Evolutionary conservation across 2,113 vertebrate species (phyloP).

Genomic region (Perca flavescens): DNA sequence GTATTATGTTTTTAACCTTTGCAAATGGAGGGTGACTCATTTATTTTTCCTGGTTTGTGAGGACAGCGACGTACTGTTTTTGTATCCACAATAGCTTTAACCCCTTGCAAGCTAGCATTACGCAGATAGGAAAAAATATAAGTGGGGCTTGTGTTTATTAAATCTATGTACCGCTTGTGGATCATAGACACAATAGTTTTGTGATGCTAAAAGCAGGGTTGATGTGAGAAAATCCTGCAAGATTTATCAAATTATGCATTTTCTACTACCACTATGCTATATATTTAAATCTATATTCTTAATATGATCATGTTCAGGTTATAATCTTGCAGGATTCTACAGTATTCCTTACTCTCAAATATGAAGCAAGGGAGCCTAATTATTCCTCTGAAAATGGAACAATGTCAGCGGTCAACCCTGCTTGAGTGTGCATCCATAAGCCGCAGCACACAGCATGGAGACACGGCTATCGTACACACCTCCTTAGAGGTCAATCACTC

Average conservation of each 20-base stretch:
- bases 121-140: constrained; percentile 65
- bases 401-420: constrained; percentile 83
- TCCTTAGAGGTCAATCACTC: constrained; percentile 69
- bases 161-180: constrained; percentile 73
- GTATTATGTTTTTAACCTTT: constrained; percentile 48
- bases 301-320: constrained; percentile 75
- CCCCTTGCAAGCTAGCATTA: constrained; percentile 73
- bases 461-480: constrained; percentile 59
- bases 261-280: constrained; percentile 65
- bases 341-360: constrained; percentile 68
- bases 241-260: constrained; percentile 65
- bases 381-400: constrained; percentile 43
- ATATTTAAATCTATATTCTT: constrained; percentile 74
- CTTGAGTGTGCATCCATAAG: constrained; percentile 75
- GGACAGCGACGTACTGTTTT: constrained; percentile 68
- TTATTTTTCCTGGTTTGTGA: constrained; percentile 54
- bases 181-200: constrained; percentile 85
- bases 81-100: constrained; percentile 80
- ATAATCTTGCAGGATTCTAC: constrained; percentile 76
- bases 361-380: constrained; percentile 39
- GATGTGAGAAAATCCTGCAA: constrained; percentile 77
- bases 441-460: constrained; percentile 77
- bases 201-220: constrained; percentile 88
- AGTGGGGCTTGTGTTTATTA: constrained; percentile 80
- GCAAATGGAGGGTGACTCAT: constrained; percentile 57